Base-by-base conservation (phyloP, 2,113 vertebrate genomes). In the Struthidea cinerea region DNA sequence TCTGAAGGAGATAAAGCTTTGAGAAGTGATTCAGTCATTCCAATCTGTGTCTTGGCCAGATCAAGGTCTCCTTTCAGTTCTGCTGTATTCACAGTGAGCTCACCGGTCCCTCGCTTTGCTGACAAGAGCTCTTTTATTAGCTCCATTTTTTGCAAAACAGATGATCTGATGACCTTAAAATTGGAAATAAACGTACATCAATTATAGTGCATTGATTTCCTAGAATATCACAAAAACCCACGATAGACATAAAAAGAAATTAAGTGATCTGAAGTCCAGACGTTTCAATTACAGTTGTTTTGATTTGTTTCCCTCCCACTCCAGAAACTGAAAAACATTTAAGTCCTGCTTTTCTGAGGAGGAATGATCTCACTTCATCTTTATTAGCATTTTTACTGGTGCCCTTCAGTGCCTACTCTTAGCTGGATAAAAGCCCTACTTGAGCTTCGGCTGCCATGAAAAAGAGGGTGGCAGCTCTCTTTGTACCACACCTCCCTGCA, bases 161-260 rank as follows among this genome's bases (percentile, higher is more conserved):
- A 98, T 32, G 98, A 97, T 87, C 98, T 98, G 96, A 98, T 98
- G 64, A 98, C 97, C 98, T 98, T 94, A 91, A 97, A 96, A 94
- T 86, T 95, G 26, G 56, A 94, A 95, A 97, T 44, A 88, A 26
- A 86, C 2, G 84, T 5, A 61, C 5, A 3, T 60, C 53, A 96
- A 30, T 67, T 50, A 87, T 23, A 86, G 11, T 35, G 27, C 33
- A 59, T 16, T 69, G 52, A 69, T 84, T 74, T 88, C 70, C 28
- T 57, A 77, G 44, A 73, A 22, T 20, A 74, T 37, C 37, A 63
- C 22, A 76, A 39, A 52, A 71, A 65, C 53, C 32, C 22, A 44
- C 47, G 35, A 75, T 0, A 87, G 44, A 63, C 35, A 52, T 44
- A 67, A 70, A 87, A 88, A 77, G 14, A 79, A 93, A 93, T 74